phyloP scores from a whole-genome alignment of 2,797 vertebrate genomes.

The Lutjanus argentimaculatus region DNA sequence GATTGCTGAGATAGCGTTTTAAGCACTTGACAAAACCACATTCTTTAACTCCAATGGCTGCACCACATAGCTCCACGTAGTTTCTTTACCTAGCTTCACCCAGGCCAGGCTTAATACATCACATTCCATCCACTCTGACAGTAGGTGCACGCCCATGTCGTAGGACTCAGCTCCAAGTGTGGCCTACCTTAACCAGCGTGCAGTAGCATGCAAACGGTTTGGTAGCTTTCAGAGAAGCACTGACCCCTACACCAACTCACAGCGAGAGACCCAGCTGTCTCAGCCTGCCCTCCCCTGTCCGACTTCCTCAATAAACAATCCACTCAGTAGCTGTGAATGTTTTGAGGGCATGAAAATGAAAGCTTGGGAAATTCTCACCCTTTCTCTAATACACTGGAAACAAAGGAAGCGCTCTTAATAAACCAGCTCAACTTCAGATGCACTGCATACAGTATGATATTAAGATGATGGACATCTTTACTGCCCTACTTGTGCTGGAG shows the following conservation, averaged over 20 bases:
- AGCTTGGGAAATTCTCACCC: constrained; percentile 46
- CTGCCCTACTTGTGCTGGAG: neutral
- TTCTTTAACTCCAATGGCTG: neutral
- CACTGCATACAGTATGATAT: neutral
- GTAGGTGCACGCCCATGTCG: constrained; percentile 32
- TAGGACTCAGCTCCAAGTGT: neutral
- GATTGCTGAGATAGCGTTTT: constrained; percentile 17
- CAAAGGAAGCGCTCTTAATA: neutral
- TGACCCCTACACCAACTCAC: neutral
- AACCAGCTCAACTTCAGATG: constrained; percentile 26
- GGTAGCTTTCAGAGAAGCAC: neutral
- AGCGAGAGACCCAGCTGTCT: constrained; percentile 24
- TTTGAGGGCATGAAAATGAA: constrained; percentile 43
- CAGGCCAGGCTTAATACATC: neutral
- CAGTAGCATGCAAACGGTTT: constrained; percentile 3
- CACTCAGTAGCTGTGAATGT: constrained; percentile 55
- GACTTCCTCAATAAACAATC: constrained; percentile 48
- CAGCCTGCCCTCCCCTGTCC: constrained; percentile 1
- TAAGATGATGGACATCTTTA: constrained; percentile 1
- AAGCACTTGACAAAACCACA: constrained; percentile 11
- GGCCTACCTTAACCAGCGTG: neutral
- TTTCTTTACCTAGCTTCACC: neutral
- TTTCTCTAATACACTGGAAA: constrained; percentile 1
- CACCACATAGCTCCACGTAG: neutral
- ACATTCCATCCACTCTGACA: constrained; percentile 52